Base-by-base conservation (phyloP, 2,888 invertebrate genomes). In the Myopa tessellatipennis region DNA sequence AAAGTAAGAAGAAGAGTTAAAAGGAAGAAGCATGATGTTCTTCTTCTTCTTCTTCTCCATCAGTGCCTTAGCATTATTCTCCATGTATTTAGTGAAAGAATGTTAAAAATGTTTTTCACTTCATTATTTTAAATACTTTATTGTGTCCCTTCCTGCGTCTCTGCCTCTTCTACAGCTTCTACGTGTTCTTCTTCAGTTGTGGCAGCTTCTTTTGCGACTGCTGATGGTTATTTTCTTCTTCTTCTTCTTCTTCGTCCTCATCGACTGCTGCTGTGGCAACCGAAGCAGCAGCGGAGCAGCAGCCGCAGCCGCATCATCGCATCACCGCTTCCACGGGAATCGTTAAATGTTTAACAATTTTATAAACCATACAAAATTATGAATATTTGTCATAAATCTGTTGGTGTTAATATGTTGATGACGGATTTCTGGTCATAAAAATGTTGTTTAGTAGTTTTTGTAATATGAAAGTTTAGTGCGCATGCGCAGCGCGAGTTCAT, bases 381-480 rank as follows among this genome's bases (percentile, higher is more conserved):
- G 77, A 77, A 77, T 79, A 79, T 78, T 77, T 77, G 77, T 76
- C 79, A 80, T 80, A 80, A 80, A 80, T 80, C 76, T 78, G 78
- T 74, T 70, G 73, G 85, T 85, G 85, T 86, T 86, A 85, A 85
- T 85, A 86, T 85, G 85, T 85, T 85, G 85, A 86, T 85, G 85
- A 86, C 85, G 85, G 85, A 85, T 85, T 85, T 86, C 85, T 84
- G 85, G 83, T 81, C 85, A 83, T 85, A 85, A 85, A 85, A 84
- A 84, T 82, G 82, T 81, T 82, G 58, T 45, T 69, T 58, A 40
- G 68, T 68, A 50, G 70, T 78, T 79, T 77, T 75, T 74, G 74
- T 76, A 40, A 55, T 76, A 74, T 36, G 84, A 85, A 85, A 85
- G 84, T 85, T 85, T 84, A 81, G 82, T 83, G 83, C 82, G 82